phyloP scores from a whole-genome alignment of 2,797 vertebrate genomes.

The Syngnathus acus region DNA sequence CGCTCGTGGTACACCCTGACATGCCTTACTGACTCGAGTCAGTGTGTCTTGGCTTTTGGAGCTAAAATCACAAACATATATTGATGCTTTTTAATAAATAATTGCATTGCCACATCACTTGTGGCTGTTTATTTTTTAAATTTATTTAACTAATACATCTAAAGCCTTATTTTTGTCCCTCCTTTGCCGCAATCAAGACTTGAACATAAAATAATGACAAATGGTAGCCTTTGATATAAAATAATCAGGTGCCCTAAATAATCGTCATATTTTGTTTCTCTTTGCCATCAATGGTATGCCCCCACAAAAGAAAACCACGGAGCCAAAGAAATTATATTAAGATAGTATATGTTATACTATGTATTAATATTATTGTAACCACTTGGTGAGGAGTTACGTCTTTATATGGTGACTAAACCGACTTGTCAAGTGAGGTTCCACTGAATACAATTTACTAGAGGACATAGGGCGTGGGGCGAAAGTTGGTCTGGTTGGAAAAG shows the following conservation, averaged over 20 bases:
- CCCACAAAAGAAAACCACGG: no score
- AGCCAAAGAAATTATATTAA: no score
- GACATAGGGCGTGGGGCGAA: no score
- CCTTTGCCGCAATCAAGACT: not conserved
- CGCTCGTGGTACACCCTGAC: conserved; percentile 68
- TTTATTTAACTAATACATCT: not conserved
- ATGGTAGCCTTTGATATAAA: not conserved
- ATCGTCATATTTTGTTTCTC: not conserved
- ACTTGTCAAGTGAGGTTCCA: no score
- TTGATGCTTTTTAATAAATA: not conserved
- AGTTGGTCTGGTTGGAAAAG: no score
- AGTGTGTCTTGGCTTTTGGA: not conserved
- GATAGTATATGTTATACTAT: no score
- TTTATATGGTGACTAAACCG: no score
- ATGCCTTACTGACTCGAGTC: conserved; percentile 44
- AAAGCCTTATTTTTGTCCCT: not conserved
- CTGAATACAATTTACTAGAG: no score
- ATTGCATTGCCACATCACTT: not conserved
- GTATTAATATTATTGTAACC: no score
- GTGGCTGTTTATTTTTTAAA: not conserved
- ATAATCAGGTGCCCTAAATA: not conserved
- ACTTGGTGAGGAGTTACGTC: no score
- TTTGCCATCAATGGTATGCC: no score
- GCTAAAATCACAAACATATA: not conserved
- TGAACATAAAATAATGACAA: not conserved